These are phyloP conservation scores for Meiosimyza platycephala DNA, from an alignment of 2,888 invertebrate genomes.

Conservation along the genomic window DNA sequence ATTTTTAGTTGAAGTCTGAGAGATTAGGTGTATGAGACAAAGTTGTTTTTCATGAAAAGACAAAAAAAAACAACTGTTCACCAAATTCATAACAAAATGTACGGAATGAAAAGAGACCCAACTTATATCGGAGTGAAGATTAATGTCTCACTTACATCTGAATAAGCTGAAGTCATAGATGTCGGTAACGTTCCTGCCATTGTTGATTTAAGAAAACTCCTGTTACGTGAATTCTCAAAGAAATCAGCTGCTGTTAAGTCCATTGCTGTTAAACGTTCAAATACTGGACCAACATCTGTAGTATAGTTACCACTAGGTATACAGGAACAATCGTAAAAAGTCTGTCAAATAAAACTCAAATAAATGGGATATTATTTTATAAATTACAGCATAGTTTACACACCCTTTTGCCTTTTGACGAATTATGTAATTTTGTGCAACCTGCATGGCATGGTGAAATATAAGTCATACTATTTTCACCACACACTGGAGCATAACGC, in stretches of 20 bases:
- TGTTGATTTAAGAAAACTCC: background rate
- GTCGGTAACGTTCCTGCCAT: constrained; percentile 14
- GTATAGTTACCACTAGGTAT: constrained; percentile 51
- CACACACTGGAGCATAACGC: constrained; percentile 80
- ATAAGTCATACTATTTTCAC: constrained; percentile 74
- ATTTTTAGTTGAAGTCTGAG: too few species aligned
- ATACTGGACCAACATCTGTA: constrained; percentile 46
- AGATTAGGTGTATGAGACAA: too few species aligned
- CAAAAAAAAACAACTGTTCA: too few species aligned
- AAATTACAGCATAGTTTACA: background rate
- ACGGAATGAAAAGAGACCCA: too few species aligned
- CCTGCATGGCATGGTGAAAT: constrained; percentile 87
- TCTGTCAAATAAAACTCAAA: constrained; percentile 43
- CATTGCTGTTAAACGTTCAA: constrained; percentile 54
- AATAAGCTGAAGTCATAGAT: constrained; percentile 33
- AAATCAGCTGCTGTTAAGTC: constrained; percentile 43
- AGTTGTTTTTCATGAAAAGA: too few species aligned
- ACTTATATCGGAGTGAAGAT: too few species aligned
- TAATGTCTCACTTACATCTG: constrained; percentile 45
- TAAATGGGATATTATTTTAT: too few species aligned
- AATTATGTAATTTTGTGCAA: constrained; percentile 69
- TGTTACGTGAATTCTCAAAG: constrained; percentile 16
- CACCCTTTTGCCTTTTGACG: constrained; percentile 68
- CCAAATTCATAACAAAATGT: too few species aligned
- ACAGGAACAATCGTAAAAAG: constrained; percentile 61